Base-by-base conservation (phyloP, 2,113 vertebrate species). In the Nesoenas mayeri region DNA sequence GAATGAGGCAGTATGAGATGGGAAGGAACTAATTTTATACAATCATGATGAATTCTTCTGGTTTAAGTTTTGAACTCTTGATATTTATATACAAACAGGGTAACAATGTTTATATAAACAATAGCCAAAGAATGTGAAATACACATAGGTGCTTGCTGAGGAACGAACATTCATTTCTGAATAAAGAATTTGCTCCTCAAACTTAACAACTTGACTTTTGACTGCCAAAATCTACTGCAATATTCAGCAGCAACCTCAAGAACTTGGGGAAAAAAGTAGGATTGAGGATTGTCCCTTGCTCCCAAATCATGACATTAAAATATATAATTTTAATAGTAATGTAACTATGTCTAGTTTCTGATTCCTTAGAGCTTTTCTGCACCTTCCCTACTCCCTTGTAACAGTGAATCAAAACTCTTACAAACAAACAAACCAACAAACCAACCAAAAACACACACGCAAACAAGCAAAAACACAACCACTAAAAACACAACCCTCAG, bases 1-100 rank as follows among this genome's bases (percentile, higher is more conserved):
- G 9, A 31, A 82, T 0, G 1, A 31, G 32, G 54, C 5, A 64
- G 20, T 3, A 62, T 3, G 19, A 24, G 19, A 79, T 9, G 6
- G 71, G n/a, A 56, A 91, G 28, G 19, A 67, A 50, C 40, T 48
- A 3, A 6, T 64, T 92, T 42, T 51, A 42, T 47, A 51, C 4
- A n/a, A 48, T 20, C 16, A 26, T 1, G 5, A 78, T 21, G 2
- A 86, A 42, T 38, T 25, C 17, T 20, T 88, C 38, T 44, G 8
- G 9, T 82, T 31, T 31, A 36, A 2, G 0, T 51, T 93, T 85
- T 72, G 57, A 75, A 64, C 21, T 78, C 60, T 14, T 56, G 10
- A 11, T 81, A 57, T 38, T 44, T 88, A 61, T 14, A 60, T 7
- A 26, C 36, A 90, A 67, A 60, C 22, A 72, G 15, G 14, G 19